Conservation (phyloP, 2,113 vertebrate species). For the Myrmecobius fasciatus region DNA sequence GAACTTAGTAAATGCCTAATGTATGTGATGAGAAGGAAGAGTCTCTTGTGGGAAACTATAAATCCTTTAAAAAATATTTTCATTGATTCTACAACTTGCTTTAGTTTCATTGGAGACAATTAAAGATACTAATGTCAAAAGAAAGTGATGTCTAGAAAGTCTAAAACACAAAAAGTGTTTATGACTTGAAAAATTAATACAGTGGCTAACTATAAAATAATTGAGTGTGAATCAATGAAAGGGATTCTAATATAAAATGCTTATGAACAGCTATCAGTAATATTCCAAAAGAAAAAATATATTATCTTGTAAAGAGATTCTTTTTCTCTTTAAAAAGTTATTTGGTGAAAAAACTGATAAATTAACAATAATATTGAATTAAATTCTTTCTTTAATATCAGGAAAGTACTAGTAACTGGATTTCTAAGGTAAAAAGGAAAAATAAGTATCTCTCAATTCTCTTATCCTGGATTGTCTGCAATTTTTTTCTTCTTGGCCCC, state of each 20-base stretch:
- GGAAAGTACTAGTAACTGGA: neutral
- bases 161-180: neutral
- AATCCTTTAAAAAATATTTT: neutral
- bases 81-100: neutral
- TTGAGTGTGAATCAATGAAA: neutral
- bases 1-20: neutral
- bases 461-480: neutral
- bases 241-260: neutral
- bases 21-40: neutral
- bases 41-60: neutral
- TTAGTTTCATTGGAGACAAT: neutral
- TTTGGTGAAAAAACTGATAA: constrained; percentile 23
- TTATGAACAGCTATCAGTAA: neutral
- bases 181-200: neutral
- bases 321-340: neutral
- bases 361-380: constrained; percentile 4
- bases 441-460: neutral
- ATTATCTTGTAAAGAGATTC: neutral
- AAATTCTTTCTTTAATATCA: constrained; percentile 7
- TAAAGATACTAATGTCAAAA: neutral
- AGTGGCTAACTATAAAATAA: neutral
- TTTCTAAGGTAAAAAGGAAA: constrained; percentile 22
- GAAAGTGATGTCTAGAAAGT: neutral
- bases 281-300: neutral
- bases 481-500: neutral